Evolutionary conservation across 2,888 invertebrate species (phyloP).

Genomic region (Apoda limacodes): DNA sequence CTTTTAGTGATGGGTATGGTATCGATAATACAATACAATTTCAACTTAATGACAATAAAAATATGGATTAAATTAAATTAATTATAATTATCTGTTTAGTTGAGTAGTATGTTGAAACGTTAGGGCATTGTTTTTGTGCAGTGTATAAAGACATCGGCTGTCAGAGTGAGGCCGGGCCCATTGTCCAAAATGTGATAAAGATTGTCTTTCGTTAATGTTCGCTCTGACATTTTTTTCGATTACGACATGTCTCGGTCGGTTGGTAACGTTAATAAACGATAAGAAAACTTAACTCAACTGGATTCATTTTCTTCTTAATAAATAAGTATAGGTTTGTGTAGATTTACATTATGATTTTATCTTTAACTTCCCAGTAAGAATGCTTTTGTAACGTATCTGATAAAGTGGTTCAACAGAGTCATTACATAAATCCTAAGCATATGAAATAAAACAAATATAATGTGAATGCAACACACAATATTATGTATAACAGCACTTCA

Average conservation of each 20-base stretch:
- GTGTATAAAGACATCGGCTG: constrained; percentile 60
- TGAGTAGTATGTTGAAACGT: constrained; percentile 51
- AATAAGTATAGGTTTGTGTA: too few relatives aligned
- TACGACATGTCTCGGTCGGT: constrained; percentile 33
- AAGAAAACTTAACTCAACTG: too few relatives aligned
- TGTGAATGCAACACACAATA: too few relatives aligned
- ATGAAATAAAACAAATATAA: too few relatives aligned
- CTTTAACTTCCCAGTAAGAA: too few relatives aligned
- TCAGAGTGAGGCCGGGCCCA: constrained; percentile 24
- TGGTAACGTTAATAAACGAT: constrained; percentile 24
- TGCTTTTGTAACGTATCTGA: too few relatives aligned
- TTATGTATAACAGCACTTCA: too few relatives aligned
- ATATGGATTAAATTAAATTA: constrained; percentile 15
- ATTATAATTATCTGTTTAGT: constrained; percentile 17
- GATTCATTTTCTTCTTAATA: too few relatives aligned
- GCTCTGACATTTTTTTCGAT: constrained; percentile 24
- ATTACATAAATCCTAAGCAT: too few relatives aligned
- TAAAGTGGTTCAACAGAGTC: too few relatives aligned
- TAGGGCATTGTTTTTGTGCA: constrained; percentile 58
- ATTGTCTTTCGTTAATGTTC: constrained; percentile 38
- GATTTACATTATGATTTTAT: too few relatives aligned
- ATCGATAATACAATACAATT: constrained; percentile 2
- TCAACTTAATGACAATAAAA: neutral
- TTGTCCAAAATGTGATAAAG: constrained; percentile 46
- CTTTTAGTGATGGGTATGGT: too few relatives aligned